Conservation (phyloP, 2,888 invertebrate genomes). For the Drepanosiphum platanoidis region DNA sequence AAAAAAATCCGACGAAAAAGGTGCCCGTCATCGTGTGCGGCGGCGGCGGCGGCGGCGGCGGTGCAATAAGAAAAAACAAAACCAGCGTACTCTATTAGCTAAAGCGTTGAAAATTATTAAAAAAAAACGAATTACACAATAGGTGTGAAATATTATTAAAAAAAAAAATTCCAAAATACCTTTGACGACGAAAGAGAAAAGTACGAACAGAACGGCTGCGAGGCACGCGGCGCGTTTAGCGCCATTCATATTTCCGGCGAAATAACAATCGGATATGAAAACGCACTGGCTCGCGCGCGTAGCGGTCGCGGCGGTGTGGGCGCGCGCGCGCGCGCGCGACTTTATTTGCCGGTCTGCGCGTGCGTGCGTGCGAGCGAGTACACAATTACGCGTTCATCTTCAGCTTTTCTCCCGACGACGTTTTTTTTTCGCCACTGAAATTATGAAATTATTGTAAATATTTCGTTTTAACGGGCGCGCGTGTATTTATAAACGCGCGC, state of each 20-base stretch:
- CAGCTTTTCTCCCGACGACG: no score
- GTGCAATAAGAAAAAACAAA: no score
- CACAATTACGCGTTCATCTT: neutral
- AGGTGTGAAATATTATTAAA: neutral
- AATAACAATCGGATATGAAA: constrained; percentile 2
- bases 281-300: neutral
- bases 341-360: neutral
- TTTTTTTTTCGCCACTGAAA: no score
- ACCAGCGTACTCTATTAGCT: no score
- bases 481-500: neutral
- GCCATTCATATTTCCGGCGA: constrained; percentile 59
- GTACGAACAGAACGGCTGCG: constrained; percentile 48
- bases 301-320: neutral
- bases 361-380: neutral
- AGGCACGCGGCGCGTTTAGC: constrained; percentile 59
- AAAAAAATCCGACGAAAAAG: no score
- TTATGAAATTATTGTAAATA: neutral
- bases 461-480: neutral
- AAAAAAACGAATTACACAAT: no score
- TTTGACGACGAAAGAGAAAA: constrained; percentile 57
- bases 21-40: no score
- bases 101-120: no score
- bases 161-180: constrained; percentile 43
- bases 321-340: neutral
- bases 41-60: no score